Evolutionary conservation across 2,888 invertebrate species (phyloP).

Genomic region (Nomada flava): DNA sequence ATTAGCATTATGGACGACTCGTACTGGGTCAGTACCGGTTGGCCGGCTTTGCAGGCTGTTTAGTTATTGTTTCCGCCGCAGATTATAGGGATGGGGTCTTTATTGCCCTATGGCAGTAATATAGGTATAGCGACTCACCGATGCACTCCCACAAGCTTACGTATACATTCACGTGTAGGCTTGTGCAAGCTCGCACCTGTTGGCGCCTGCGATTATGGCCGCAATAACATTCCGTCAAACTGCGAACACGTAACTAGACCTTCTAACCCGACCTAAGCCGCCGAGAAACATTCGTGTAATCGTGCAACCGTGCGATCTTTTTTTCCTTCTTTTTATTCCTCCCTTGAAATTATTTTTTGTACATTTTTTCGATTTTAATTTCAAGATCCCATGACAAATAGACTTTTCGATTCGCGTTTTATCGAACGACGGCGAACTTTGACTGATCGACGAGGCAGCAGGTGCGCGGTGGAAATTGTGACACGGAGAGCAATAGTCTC

Average conservation of each 20-base stretch:
- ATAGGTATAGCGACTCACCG: constrained; percentile 68
- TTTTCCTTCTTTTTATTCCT: not conserved
- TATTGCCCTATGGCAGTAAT: constrained; percentile 76
- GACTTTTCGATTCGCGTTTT: not conserved
- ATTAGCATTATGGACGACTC: constrained; percentile 67
- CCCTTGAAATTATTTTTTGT: not conserved
- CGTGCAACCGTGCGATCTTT: constrained; percentile 39
- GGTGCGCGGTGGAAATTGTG: constrained; percentile 44
- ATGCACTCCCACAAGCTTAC: constrained; percentile 56
- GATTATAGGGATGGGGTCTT: constrained; percentile 79
- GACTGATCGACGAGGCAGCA: constrained; percentile 48
- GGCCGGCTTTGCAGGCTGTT: constrained; percentile 72
- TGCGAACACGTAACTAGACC: constrained; percentile 68
- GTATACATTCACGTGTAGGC: constrained; percentile 73
- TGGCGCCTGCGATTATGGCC: constrained; percentile 83
- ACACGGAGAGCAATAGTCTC: constrained; percentile 47
- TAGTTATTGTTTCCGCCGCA: constrained; percentile 79
- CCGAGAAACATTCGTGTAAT: constrained; percentile 42
- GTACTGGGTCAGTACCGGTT: constrained; percentile 62
- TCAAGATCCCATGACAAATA: not conserved
- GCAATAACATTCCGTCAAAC: constrained; percentile 84
- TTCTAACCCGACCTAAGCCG: constrained; percentile 68
- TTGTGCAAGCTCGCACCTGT: constrained; percentile 82
- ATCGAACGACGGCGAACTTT: constrained; percentile 21
- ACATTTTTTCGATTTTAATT: not conserved